Evolutionary conservation across 2,888 invertebrate species (phyloP), one percentile per base, ranked within the genome.

Genomic region (Stictocephala bisonia): DNA sequence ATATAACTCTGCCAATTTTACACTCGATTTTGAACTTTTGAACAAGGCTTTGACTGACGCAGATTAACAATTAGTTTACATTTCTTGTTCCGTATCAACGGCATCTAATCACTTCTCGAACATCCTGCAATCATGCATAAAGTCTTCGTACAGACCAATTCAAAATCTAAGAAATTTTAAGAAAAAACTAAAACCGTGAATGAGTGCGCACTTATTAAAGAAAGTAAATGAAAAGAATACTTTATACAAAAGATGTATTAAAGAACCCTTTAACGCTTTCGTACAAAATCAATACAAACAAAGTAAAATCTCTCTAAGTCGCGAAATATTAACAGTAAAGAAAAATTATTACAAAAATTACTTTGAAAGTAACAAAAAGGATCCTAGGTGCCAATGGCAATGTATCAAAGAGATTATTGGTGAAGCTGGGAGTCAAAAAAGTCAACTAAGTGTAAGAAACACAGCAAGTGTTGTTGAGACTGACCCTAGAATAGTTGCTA

Each of bases 401-500:
- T 15, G 31, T 3, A 1, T 2, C 22, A 41, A 20, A 18, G 13
- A 40, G 44, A n/a, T n/a, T n/a, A n/a, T n/a, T n/a, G n/a, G n/a
- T n/a, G n/a, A n/a, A n/a, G n/a, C n/a, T n/a, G n/a, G 44, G 15
- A 41, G 31, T 41, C 22, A 40, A 15, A 18, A 11, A 67, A 67
- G 13, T 67, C 31, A 6, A 20, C 13, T 35, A 35, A 35, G 7
- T 35, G 40, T 35, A 35, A 35, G 40, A 35, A 44, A 56, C 26
- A 1, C 0, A 9, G 44, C 1, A 13, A 44, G 41, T 44, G n/a
- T 11, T 20, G 44, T 41, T 1, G 4, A 20, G 11, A 18, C 15
- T 20, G 41, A 67, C 1, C 31, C 31, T 44, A 41, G n/a, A 41
- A 11, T 15, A 44, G 26, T 67, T 18, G 67, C 67, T n/a, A 67